Evolutionary conservation across 1,140 invertebrate genomes (phyloP), one percentile per base, ranked within the genome.

Genomic region (Philotrypesis tridentata): DNA sequence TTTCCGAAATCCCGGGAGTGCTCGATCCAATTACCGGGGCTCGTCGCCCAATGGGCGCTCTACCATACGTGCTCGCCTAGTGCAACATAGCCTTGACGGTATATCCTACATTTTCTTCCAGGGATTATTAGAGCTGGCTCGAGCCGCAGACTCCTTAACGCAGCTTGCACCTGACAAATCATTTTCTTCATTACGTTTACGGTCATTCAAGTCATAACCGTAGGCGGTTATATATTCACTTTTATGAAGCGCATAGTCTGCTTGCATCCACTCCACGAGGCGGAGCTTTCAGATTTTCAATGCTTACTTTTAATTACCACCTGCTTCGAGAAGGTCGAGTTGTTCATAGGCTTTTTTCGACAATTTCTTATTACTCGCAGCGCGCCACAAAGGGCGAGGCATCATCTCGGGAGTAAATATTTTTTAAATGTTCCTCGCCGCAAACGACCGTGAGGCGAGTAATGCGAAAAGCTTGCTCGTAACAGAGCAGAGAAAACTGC

Each of bases 1-100:
- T 85, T 85, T 84, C 83, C 83, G 82, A 85, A 84, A 85, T 85
- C 82, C 83, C 80, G 83, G 68, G 77, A 83, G 82, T 83, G 80
- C 83, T 82, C 79, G 80, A 85, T 85, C 85, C 83, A 85, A 85
- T 85, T 85, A 85, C 70, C 79, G 31, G 65, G 25, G 43, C 40
- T 43, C 61, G 37, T 25, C 25, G 75, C 29, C 29, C 67, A 55
- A 79, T 78, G 76, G n/a, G n/a, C 33, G 70, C 6, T 55, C 11
- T 72, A 33, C 31, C 2, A 37, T 37, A 37, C 33, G 4, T 33
- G 37, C 23, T 40, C 70, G 11, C n/a, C n/a, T n/a, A n/a, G n/a
- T n/a, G n/a, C 14, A 8, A 7, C 12, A 67, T 17, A 31, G 3
- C 33, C 33, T 37, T 37, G 33, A 37, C 33, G n/a, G 17, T 43